Evolutionary conservation across 2,888 invertebrate genomes (phyloP).

Genomic region (Agrochola lychnidis): DNA sequence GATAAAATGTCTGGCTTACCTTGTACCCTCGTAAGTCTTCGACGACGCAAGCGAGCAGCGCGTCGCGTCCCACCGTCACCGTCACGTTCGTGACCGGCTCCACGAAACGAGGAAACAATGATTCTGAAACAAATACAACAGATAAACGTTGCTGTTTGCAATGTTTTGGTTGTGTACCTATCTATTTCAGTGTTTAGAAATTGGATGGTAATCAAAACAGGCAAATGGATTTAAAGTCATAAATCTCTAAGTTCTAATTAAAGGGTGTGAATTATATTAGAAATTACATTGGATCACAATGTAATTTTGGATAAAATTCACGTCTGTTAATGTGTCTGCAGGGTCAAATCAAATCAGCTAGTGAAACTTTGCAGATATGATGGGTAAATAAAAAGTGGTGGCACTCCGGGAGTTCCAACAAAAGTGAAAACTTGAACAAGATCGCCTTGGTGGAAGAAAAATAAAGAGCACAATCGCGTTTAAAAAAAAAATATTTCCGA

Average conservation of each 20-base stretch:
- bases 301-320: too few relatives aligned
- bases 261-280: background rate
- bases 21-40: slow-evolving; percentile 96
- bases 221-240: background rate
- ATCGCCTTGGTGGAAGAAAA: too few relatives aligned
- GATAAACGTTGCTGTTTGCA: slow-evolving; percentile 47
- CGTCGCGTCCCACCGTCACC: slow-evolving; percentile 96
- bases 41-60: slow-evolving; percentile 96
- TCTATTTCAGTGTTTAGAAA: background rate
- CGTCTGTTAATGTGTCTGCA: background rate
- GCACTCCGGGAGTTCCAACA: too few relatives aligned
- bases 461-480: too few relatives aligned
- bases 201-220: background rate
- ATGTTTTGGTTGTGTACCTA: slow-evolving; percentile 27
- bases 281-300: background rate
- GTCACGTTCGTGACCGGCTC: slow-evolving; percentile 97
- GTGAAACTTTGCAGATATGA: background rate
- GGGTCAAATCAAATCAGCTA: background rate
- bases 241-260: background rate
- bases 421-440: too few relatives aligned
- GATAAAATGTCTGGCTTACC: slow-evolving; percentile 86
- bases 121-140: slow-evolving; percentile 82
- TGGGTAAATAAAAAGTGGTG: background rate
- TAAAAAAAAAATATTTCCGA: too few relatives aligned
- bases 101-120: slow-evolving; percentile 94